Base-by-base conservation (phyloP, 2,113 vertebrate genomes). In the Fulica atra region DNA sequence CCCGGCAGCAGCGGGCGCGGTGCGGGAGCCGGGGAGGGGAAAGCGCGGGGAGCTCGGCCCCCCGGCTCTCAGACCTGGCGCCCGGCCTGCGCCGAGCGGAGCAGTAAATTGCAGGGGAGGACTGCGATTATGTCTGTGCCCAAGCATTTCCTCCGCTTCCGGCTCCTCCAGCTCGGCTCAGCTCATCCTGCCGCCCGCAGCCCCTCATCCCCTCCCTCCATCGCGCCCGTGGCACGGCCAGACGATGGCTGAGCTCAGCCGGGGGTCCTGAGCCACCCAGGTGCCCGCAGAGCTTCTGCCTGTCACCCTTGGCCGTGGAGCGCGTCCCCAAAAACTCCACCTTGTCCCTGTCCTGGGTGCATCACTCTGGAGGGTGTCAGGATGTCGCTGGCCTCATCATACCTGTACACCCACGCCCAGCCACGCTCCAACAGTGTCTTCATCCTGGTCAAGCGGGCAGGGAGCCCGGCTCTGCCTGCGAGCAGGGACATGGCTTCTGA, bases 351-450 rank as follows among this genome's bases (percentile, higher is more conserved):
- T 33, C 60, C 66, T 1, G 29, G 54, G 18, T 17, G 36, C 46
- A 8, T n/a, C 66, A 4, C 40, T 0, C 0, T 0, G 0, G 53
- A 35, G 18, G 28, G 44, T 6, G 35, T 11, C 3, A 2, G 35
- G 72, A 8, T 6, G 33, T 54, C 61, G 53, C 89, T 3, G 2
- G 23, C 35, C 20, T 20, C 53, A 8, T 66, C 3, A 9, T 13
- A 10, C 28, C 57, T 4, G 5, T 4, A 4, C 8, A 13, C 51
- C 9, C 0, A 12, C 10, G 26, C 70, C 23, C 38, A 20, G 28
- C 25, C 1, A 0, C 1, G 0, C 74, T 59, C 16, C 70, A 24
- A 61, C 14, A 6, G 16, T 35, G 65, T 53, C 28, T 10, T 23
- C 10, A 3, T 18, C 20, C 17, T 4, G 5, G 16, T 0, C 0